Evolutionary conservation across 2,888 invertebrate species (phyloP).

Genomic region (Linnaemya vulpina): DNA sequence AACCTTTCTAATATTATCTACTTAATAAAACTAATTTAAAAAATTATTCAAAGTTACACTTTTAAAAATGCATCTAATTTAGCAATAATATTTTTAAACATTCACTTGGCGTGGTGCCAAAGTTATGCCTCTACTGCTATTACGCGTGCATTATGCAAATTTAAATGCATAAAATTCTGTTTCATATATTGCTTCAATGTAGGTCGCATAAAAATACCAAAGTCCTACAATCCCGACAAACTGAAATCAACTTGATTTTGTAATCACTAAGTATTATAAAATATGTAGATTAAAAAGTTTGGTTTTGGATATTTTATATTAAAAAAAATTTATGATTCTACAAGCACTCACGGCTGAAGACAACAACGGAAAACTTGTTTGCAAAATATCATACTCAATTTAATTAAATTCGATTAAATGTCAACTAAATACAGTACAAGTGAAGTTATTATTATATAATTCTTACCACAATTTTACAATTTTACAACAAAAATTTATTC

Average conservation of each 20-base stretch:
- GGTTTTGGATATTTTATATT: conserved; percentile 28
- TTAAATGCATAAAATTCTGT: conserved; percentile 26
- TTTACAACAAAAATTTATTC: conserved; percentile 10
- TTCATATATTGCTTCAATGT: conserved; percentile 42
- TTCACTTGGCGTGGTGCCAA: not conserved
- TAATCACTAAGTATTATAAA: conserved; percentile 23
- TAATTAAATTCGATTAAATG: conserved; percentile 62
- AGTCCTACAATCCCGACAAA: conserved; percentile 38
- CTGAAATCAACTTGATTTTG: conserved; percentile 40
- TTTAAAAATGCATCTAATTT: not conserved
- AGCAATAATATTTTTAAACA: not conserved
- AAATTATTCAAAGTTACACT: too few relatives aligned
- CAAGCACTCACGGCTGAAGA: conserved; percentile 25
- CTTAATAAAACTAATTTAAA: too few relatives aligned
- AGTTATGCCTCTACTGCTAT: conserved; percentile 13
- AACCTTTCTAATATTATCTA: too few relatives aligned
- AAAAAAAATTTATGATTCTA: not conserved
- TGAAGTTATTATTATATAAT: conserved; percentile 47
- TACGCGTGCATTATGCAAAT: conserved; percentile 31
- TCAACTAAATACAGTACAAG: conserved; percentile 40
- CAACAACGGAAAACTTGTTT: conserved; percentile 45
- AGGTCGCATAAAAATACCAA: conserved; percentile 63
- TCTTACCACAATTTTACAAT: not conserved
- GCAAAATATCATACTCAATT: conserved; percentile 59
- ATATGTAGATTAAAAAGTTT: conserved; percentile 38